A percentile compares a stretch with the other conserved stretches of the same genome.
Conservation (phyloP, 1,140 invertebrate genomes). For the Bradynema listronoti region DNA sequence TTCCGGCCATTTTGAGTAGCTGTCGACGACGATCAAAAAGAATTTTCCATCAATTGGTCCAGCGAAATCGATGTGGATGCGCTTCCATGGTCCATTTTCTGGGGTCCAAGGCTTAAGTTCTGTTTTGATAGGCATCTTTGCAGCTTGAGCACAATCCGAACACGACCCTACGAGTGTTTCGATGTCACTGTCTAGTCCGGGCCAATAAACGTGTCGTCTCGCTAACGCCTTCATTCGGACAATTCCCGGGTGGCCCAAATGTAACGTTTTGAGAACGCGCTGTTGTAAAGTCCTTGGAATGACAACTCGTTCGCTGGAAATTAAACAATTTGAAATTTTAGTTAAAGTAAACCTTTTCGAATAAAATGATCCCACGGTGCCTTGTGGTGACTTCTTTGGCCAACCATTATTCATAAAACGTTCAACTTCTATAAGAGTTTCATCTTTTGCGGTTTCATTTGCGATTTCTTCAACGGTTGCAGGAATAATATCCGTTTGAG, state of each 20-base stretch:
- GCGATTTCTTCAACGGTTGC: conserved; percentile 2
- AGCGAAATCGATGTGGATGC: conserved; percentile 20
- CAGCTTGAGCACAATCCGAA: background rate
- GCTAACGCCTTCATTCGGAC: conserved; percentile 63
- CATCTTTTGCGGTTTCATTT: background rate
- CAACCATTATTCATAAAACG: background rate
- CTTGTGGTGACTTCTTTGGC: background rate
- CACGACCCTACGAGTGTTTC: conserved; percentile 10
- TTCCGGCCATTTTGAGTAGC: too few relatives aligned
- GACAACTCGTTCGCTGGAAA: conserved; percentile 56
- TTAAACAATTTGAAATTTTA: conserved; percentile 7
- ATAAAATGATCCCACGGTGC: too few relatives aligned
- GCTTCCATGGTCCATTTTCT: conserved; percentile 3
- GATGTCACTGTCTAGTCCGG: conserved; percentile 15
- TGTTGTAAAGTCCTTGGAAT: conserved; percentile 59
- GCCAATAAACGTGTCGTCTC: conserved; percentile 37
- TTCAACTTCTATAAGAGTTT: background rate
- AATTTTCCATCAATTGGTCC: too few relatives aligned
- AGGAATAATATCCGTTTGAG: background rate
- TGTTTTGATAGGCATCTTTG: conserved; percentile 12
- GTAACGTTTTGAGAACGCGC: conserved; percentile 59
- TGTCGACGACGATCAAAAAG: too few relatives aligned
- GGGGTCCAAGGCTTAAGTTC: conserved; percentile 10
- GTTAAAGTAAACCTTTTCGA: too few relatives aligned
- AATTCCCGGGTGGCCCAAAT: conserved; percentile 62